These are phyloP conservation scores for Haemorhous mexicanus DNA, from an alignment of 2,113 vertebrate genomes.

Conservation along the genomic window DNA sequence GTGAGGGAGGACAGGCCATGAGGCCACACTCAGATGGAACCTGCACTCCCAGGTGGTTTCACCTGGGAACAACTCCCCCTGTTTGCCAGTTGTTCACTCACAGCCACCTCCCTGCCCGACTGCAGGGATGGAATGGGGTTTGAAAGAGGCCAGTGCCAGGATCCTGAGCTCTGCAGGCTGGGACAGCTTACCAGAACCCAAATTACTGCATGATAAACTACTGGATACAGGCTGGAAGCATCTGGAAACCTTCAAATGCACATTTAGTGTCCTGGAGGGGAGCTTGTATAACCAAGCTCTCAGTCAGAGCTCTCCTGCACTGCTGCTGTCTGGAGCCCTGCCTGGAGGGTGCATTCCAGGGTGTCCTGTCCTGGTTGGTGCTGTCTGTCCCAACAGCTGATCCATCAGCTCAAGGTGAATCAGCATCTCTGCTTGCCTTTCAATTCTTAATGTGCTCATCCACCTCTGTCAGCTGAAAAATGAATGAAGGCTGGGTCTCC, in stretches of 20 bases:
- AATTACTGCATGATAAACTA: background rate
- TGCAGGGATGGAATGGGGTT: background rate
- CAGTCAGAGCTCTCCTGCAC: background rate
- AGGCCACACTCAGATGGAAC: background rate
- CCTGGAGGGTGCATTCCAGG: background rate
- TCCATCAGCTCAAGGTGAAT: background rate
- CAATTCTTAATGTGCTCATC: background rate
- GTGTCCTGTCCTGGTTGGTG: background rate
- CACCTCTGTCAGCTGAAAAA: background rate
- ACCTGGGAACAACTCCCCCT: background rate
- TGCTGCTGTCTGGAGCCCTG: background rate
- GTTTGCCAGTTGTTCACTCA: background rate
- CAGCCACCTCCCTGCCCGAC: background rate
- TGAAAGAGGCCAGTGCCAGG: background rate
- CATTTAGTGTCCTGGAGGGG: background rate
- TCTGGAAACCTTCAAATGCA: conserved; percentile 45
- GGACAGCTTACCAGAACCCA: background rate
- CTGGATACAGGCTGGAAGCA: background rate
- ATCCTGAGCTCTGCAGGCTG: background rate
- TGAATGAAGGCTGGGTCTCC: background rate
- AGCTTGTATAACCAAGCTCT: background rate
- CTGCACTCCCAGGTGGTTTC: background rate
- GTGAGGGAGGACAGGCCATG: background rate
- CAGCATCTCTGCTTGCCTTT: background rate
- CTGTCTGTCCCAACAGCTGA: background rate